A percentile compares a stretch with the other conserved stretches of the same genome.
These are phyloP conservation scores for Drosophila athabasca DNA, from an alignment of 1,140 invertebrate genomes.

Conservation along the genomic window DNA sequence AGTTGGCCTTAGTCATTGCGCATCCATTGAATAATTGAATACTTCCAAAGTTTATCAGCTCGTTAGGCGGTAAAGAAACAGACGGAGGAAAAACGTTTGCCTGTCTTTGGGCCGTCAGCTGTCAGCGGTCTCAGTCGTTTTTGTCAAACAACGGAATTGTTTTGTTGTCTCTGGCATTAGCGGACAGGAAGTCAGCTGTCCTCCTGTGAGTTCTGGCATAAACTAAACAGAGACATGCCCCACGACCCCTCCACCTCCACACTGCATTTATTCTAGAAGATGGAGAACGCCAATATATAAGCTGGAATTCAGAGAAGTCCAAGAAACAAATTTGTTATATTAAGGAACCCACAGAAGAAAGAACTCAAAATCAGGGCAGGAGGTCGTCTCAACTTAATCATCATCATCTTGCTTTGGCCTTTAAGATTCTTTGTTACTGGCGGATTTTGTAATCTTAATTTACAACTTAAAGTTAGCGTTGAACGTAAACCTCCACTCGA, in stretches of 20 bases:
- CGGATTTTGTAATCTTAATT: constrained; percentile 45
- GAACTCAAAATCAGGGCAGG: constrained; percentile 1
- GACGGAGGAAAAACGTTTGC: too few relatives aligned
- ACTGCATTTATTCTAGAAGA: constrained; percentile 7
- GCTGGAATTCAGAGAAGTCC: constrained; percentile 30
- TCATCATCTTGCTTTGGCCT: constrained; percentile 2
- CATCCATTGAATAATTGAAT: constrained; percentile 40
- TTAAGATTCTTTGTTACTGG: constrained; percentile 40
- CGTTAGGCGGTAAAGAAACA: constrained; percentile 14
- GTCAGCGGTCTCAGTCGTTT: constrained; percentile 41
- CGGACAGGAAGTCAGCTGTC: constrained; percentile 57
- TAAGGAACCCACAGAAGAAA: constrained; percentile 51
- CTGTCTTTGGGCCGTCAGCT: constrained; percentile 39
- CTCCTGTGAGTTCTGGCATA: constrained; percentile 47
- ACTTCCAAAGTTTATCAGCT: constrained; percentile 52
- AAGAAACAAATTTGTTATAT: constrained; percentile 69
- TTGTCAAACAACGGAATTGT: constrained; percentile 27
- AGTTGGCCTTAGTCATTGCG: constrained; percentile 20
- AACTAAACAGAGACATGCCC: too few relatives aligned
- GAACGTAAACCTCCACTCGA: constrained; percentile 1
- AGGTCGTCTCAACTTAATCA: constrained; percentile 11
- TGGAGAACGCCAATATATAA: neutral
- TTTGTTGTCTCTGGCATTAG: constrained; percentile 56
- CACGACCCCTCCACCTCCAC: neutral
- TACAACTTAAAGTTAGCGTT: constrained; percentile 41